Base-by-base conservation (phyloP, 2,113 vertebrate species). In the Hippoglossus stenolepis region DNA sequence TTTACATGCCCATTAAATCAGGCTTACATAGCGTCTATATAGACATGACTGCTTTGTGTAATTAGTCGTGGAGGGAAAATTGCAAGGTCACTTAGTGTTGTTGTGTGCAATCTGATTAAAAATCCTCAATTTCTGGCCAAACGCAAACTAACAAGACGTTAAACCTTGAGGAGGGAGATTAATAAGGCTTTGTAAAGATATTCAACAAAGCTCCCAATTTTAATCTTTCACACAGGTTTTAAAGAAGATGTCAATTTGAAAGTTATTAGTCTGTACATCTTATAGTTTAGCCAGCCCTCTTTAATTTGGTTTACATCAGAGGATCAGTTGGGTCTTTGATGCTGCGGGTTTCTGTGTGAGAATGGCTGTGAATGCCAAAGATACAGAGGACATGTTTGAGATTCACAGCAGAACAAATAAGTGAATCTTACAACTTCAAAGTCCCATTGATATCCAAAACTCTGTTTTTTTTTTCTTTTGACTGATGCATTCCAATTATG, bases 1-100 rank as follows among this genome's bases (percentile, higher is more conserved):
- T 92, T 90, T 87, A 89, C 82, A 84, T 65, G 69, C 51, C 84
- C 83, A 86, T 93, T 92, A 91, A 91, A 90, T 89, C 78, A 64
- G 84, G 82, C 89, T 89, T 89, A 91, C 78, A 86, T 64, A 65
- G 74, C 58, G 80, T 62, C 79, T 47, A 78, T 85, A 31, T 60
- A 84, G 85, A 88, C 63, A 85, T 70, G 79, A 59, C 75, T 76
- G 82, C 75, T 80, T 80, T 78, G 77, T 88, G 70, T 81, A 87
- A 90, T 82, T 62, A 86, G 87, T 79, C 2, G n/a, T 56, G 60
- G 53, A 68, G 63, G 65, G 86, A 83, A 78, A 84, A 89, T 79
- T 85, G 83, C 58, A 89, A 88, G 80, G 86, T 85, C 81, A 78
- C 40, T 15, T 47, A 72, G 38, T 73, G 71, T 49, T 87, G 85